phyloP scores from a whole-genome alignment of 2,797 vertebrate genomes.

The Lemur catta region DNA sequence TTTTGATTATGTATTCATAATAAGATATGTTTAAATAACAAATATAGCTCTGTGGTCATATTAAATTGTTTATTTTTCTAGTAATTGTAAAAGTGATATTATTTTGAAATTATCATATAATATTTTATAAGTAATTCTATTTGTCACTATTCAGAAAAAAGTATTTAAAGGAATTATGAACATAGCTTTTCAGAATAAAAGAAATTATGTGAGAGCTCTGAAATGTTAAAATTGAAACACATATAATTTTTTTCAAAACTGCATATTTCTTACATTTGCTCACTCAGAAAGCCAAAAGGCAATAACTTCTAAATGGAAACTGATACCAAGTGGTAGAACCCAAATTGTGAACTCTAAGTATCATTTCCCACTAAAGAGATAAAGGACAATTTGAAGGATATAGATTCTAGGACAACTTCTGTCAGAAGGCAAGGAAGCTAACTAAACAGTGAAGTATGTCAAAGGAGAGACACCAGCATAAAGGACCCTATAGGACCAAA shows the following conservation, averaged over 20 bases:
- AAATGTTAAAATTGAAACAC: neutral
- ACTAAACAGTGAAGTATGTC: neutral
- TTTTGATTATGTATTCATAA: neutral
- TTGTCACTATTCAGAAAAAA: neutral
- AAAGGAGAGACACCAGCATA: neutral
- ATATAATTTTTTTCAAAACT: neutral
- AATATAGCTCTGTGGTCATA: neutral
- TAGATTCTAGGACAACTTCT: neutral
- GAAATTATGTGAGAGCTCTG: neutral
- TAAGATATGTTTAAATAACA: neutral
- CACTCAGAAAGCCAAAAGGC: neutral
- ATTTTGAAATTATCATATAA: neutral
- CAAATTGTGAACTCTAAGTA: neutral
- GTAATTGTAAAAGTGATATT: neutral
- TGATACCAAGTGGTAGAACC: neutral
- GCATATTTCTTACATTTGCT: neutral
- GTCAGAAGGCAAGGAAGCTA: neutral
- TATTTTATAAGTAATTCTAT: neutral
- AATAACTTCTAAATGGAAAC: neutral
- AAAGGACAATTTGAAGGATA: neutral
- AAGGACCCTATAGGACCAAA: neutral
- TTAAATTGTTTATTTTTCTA: neutral
- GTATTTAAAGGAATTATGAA: neutral
- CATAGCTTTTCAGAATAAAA: neutral
- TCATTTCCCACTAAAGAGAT: neutral